Base-by-base conservation (phyloP, 2,888 invertebrate species). In the Pharmacophagus antenor region DNA sequence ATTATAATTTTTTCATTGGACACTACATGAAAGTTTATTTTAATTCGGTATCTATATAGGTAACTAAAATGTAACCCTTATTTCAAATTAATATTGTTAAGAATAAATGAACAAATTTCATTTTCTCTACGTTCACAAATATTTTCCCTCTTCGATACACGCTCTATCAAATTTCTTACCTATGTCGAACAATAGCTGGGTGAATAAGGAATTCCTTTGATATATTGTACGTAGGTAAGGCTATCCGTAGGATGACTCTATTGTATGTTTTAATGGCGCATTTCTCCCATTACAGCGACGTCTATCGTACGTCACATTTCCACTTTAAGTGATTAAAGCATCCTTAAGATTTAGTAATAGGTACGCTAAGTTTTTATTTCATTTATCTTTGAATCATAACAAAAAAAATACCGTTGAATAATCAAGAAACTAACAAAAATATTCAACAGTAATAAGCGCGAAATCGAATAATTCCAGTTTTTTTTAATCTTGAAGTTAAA, bases 191-290 rank as follows among this genome's bases (percentile, higher is more conserved):
- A 59, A 55, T 50, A 49, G 54, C 21, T 18, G 44, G 44, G 50
- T 46, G 55, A 50, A 60, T 60, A 55, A 60, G 59, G 46, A 50
- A 60, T 60, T 60, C 50, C 44, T 60, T 60, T 60, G 50, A 50
- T 54, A 37, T 55, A 37, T 31, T 49, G 23, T 22, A 37, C n/a
- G 25, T 59, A 53, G 31, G 59, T 54, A 59, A 60, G 55, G 46
- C 55, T 55, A 55, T 55, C 59, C 50, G 23, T 20, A n/a, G 55
- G 50, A 60, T 55, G 55, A 60, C 59, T 60, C 59, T 21, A 60
- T 60, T 60, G 59, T 60, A 50, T 44, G 54, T 44, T 50, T 55
- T 60, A 60, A 60, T 60, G 59, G 59, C 31, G 58, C 54, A 50
- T 37, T 37, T 46, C 55, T 60, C 55, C 55, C 55, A 60, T 60